A percentile compares a stretch with the other conserved stretches of the same genome.
These are phyloP conservation scores for Alexandromys fortis DNA, from an alignment of 2,113 vertebrate species.

Conservation along the genomic window DNA sequence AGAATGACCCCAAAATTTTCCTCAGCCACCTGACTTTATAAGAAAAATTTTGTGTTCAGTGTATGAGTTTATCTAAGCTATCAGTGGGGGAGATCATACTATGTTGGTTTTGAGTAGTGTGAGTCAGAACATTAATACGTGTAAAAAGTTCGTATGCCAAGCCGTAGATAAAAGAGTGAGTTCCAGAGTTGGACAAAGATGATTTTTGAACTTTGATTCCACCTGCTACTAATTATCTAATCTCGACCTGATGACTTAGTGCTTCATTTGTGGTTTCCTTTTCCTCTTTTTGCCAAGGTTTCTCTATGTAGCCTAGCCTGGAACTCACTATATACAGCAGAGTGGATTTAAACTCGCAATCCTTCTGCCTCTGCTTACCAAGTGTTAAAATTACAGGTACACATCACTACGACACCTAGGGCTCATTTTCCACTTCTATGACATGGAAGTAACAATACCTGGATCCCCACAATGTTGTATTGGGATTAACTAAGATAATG, in stretches of 20 bases:
- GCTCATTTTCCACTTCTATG: slow-evolving; percentile 55
- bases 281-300: background rate
- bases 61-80: slow-evolving; percentile 29
- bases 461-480: background rate
- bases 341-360: background rate
- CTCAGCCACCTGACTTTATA: slow-evolving; percentile 50
- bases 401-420: background rate
- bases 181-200: background rate
- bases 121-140: slow-evolving; percentile 27
- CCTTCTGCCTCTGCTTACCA: background rate
- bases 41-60: slow-evolving; percentile 5
- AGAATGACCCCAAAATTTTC: slow-evolving; percentile 47
- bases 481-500: slow-evolving; percentile 38
- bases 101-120: slow-evolving; percentile 33
- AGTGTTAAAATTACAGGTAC: background rate
- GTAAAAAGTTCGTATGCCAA: slow-evolving; percentile 20
- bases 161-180: background rate
- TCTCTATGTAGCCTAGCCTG: background rate
- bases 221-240: slow-evolving; percentile 39
- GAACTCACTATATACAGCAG: background rate
- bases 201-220: slow-evolving; percentile 33
- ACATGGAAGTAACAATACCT: slow-evolving; percentile 41
- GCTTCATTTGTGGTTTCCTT: background rate
- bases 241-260: background rate
- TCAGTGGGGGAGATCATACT: slow-evolving; percentile 6